Evolutionary conservation across 2,888 invertebrate species (phyloP), one percentile per base, ranked within the genome.

Genomic region (Drosophila meridionalis): DNA sequence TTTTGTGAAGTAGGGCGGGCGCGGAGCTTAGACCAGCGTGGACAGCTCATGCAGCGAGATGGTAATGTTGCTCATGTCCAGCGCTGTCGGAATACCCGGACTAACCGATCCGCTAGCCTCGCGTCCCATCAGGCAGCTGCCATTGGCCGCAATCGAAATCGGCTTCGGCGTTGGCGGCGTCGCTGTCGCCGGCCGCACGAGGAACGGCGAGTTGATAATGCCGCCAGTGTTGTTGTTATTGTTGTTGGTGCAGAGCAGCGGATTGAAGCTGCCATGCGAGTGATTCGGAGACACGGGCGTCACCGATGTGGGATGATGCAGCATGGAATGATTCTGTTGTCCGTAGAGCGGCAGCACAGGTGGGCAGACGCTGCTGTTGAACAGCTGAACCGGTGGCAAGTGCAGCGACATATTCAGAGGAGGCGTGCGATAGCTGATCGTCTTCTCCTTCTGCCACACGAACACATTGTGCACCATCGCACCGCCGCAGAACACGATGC

Each of bases 391-490:
- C 3, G 90, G 89, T 43, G 87, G 83, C 26, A 78, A 65, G 52
- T 79, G 58, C 68, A 89, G 59, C 0, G 92, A 84, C 73, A 91
- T 80, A 30, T 87, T 89, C 3, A 88, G 40, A 26, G 60, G 47
- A 0, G 81, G 73, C 71, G 94, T 94, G 9, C 94, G 91, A 38
- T 97, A 97, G 61, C 97, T 95, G 83, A 96, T 97, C 1, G 97
- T 97, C 93, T 97, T 97, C 93, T 97, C 97, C 92, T 96, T 96
- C 93, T 98, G 97, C 98, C 98, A 98, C 57, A 98, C 96, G 93
- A 98, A 98, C 14, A 97, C 97, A 93, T 98, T 98, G 94, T 98
- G 98, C 26, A 98, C 97, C 96, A 98, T 97, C 30, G 98, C 97
- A 89, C 97, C 97, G 81, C 98, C 97, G 92, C 98, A 98, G 94